Conservation (phyloP, 2,113 vertebrate genomes). For the Elanus axillaris region DNA sequence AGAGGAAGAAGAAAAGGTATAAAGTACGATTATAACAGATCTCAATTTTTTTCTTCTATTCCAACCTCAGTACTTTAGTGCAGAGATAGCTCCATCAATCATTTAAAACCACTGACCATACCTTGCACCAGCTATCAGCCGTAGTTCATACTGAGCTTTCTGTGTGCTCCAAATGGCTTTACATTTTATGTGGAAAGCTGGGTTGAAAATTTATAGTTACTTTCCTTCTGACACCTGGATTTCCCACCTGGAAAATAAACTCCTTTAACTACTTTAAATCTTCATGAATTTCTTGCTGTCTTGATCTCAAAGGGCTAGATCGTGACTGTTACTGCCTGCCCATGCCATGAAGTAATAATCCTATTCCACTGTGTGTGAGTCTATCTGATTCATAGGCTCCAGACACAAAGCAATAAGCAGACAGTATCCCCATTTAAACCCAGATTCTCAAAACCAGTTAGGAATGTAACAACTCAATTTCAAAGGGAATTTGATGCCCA, state of each 20-base stretch:
- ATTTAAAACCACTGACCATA: conserved; percentile 71
- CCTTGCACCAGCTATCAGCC: conserved; percentile 57
- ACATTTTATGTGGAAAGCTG: conserved; percentile 70
- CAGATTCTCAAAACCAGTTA: conserved; percentile 33
- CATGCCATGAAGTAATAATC: conserved; percentile 55
- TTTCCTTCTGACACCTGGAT: conserved; percentile 70
- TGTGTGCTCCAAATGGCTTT: conserved; percentile 69
- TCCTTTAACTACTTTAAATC: conserved; percentile 75
- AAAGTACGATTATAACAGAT: conserved; percentile 54
- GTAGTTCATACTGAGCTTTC: conserved; percentile 61
- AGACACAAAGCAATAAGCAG: conserved; percentile 64
- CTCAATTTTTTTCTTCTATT: conserved; percentile 25
- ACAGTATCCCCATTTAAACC: conserved; percentile 49
- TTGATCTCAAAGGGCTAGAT: conserved; percentile 58
- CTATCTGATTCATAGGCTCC: conserved; percentile 56
- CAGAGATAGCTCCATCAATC: conserved; percentile 69
- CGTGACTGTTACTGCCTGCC: conserved; percentile 47
- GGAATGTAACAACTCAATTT: conserved; percentile 23
- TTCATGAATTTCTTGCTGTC: conserved; percentile 65
- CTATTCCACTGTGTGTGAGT: conserved; percentile 36
- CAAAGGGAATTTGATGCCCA: conserved; percentile 21
- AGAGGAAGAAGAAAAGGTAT: conserved; percentile 61
- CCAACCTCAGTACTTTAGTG: conserved; percentile 47
- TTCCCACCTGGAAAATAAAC: conserved; percentile 76
- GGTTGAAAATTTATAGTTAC: conserved; percentile 76